Base-by-base conservation (phyloP, 2,888 invertebrate genomes). In the Oscheius sp. region DNA sequence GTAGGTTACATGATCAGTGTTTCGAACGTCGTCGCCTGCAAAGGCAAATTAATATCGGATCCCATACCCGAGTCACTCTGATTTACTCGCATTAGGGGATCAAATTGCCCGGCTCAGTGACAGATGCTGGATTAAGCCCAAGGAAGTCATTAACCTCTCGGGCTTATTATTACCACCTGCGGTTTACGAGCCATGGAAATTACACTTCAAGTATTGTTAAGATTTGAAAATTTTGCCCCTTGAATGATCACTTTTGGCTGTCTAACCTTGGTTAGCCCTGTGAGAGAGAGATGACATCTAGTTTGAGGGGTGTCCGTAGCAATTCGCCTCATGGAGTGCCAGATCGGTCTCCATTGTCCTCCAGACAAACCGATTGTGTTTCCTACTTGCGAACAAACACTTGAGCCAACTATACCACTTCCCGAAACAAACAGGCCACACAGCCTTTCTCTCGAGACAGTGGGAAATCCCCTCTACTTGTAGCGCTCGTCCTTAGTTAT, bases 301-400 rank as follows among this genome's bases (percentile, higher is more conserved):
- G 13, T 63, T 63, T 63, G 63, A 63, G 63, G 47, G 63, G 68
- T 68, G 55, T 68, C 68, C 55, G 68, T 68, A 53, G 55, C 68
- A 55, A 68, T 68, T 68, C 68, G 68, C 68, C 68, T 68, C 68
- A 68, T 68, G 68, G 68, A 68, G 68, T 68, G 68, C 55, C 68
- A 55, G 68, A 51, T 68, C 68, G 68, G 35, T 53, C 55, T 68
- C 68, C 68, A 68, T 68, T 68, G 68, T 68, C 55, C 68, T 53
- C 51, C 42, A 42, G 42, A 42, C 68, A 35, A 68, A 68, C 68
- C 68, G 68, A 68, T 68, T 68, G 68, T 51, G 68, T 68, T 68
- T 68, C 68, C 68, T 42, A 68, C 68, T 55, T 37, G 68, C 68
- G 68, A 68, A 68, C 68, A 68, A 68, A 68, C 68, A 68, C 68